Conservation (phyloP, 2,113 vertebrate genomes). For the Lipophrys pholis region DNA sequence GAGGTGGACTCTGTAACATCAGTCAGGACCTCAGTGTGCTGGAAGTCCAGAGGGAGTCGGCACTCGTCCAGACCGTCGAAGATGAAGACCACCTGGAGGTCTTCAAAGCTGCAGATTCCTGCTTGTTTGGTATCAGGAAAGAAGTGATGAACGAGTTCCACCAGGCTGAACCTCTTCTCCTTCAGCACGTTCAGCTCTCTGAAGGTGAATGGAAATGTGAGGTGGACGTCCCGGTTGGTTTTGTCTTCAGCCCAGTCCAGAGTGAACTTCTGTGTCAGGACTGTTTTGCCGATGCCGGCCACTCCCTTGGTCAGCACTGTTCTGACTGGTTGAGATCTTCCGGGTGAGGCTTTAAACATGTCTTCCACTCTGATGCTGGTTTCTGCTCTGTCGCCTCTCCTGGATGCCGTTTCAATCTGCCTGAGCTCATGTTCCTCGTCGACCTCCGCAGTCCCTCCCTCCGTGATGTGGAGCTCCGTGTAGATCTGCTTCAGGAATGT, state of each 20-base stretch:
- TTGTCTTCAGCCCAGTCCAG: constrained; percentile 51
- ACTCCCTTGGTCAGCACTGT: constrained; percentile 36
- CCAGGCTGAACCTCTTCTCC: constrained; percentile 16
- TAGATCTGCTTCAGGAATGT: constrained; percentile 55
- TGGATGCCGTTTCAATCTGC: constrained; percentile 46
- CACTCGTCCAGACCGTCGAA: constrained; percentile 34
- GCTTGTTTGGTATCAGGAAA: constrained; percentile 22
- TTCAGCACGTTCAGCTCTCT: constrained; percentile 38
- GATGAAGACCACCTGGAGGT: background rate
- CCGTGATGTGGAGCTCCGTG: constrained; percentile 63
- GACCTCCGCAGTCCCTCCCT: background rate
- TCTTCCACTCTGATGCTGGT: background rate
- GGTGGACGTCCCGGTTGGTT: constrained; percentile 10
- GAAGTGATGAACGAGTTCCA: constrained; percentile 41
- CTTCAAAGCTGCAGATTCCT: background rate
- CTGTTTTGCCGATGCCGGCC: constrained; percentile 46
- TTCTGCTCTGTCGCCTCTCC: constrained; percentile 7
- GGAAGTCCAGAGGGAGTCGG: background rate
- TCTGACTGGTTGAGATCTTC: background rate
- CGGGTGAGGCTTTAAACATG: constrained; percentile 26
- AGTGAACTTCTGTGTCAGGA: constrained; percentile 42
- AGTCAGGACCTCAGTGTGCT: constrained; percentile 8
- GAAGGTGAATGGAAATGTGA: constrained; percentile 21
- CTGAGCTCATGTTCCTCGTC: constrained; percentile 55
- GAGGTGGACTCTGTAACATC: constrained; percentile 18